Conservation (phyloP, 2,113 vertebrate genomes). For the Carassius carassius region DNA sequence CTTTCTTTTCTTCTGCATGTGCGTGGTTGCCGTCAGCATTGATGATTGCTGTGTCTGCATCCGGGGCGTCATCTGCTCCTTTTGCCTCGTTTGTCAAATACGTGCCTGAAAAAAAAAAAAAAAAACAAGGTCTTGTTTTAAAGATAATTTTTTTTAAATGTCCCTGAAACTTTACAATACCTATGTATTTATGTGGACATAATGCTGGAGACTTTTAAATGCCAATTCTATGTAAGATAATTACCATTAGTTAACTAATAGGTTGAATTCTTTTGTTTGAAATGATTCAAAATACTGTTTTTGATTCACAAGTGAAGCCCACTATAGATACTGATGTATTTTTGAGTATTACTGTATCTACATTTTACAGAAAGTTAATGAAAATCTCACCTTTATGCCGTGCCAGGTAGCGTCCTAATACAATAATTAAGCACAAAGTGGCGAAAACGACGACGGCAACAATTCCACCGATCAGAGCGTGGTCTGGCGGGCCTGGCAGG, state of each 20-base stretch:
- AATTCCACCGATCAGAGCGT: constrained; percentile 96
- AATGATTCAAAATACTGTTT: neutral
- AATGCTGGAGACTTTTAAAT: too few relatives aligned
- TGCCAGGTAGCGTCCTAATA: constrained; percentile 97
- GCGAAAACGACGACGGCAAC: constrained; percentile 98
- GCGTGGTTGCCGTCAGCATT: constrained; percentile 98
- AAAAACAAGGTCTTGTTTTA: constrained; percentile 28
- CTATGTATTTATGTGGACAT: neutral
- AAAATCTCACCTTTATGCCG: constrained; percentile 94
- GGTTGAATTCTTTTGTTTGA: neutral
- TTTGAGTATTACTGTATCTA: neutral
- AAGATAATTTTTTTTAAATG: neutral
- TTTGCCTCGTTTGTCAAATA: constrained; percentile 99
- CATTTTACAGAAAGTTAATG: neutral
- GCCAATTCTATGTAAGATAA: too few relatives aligned
- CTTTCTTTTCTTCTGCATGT: constrained; percentile 98
- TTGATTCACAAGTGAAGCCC: neutral
- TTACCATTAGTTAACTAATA: too few relatives aligned
- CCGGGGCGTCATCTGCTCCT: constrained; percentile 96
- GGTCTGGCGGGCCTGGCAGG: constrained; percentile 88
- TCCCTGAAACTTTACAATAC: constrained; percentile 11
- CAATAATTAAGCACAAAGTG: constrained; percentile 97
- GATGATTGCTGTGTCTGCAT: constrained; percentile 98
- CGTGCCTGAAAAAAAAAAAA: constrained; percentile 80
- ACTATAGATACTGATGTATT: neutral